Conservation (phyloP, 2,888 invertebrate species). For the Chydorus sphaericus region DNA sequence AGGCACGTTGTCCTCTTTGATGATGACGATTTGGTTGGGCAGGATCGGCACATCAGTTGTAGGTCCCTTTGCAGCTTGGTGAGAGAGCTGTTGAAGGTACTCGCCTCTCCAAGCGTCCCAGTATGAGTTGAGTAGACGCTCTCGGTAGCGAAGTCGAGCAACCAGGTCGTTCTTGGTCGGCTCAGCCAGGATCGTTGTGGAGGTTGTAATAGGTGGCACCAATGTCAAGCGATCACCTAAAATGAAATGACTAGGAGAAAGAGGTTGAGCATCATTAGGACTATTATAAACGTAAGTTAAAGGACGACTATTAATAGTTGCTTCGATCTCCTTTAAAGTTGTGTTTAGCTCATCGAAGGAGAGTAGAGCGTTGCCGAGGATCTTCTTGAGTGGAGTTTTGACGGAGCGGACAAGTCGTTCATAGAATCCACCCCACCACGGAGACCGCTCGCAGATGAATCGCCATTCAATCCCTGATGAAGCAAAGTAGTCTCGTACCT, state of each 20-base stretch:
- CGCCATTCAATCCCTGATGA: slow-evolving; percentile 13
- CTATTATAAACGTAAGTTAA: neutral
- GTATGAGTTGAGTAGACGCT: no score
- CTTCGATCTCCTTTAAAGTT: slow-evolving; percentile 2
- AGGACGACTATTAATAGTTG: neutral
- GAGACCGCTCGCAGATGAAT: slow-evolving; percentile 11
- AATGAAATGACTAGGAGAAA: neutral
- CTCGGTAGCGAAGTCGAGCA: no score
- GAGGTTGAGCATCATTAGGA: neutral
- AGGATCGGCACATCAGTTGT: no score
- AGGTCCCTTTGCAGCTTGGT: no score
- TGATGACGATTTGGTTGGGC: no score
- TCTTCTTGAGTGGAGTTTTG: neutral
- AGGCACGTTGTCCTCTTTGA: no score
- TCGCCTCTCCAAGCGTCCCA: no score
- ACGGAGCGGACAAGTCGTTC: slow-evolving; percentile 10
- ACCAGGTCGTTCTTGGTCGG: no score
- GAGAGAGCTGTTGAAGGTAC: no score
- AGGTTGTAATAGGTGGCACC: no score
- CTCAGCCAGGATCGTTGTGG: no score
- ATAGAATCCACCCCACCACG: slow-evolving; percentile 15
- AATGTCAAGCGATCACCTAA: slow-evolving; percentile 7
- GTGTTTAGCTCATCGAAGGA: neutral
- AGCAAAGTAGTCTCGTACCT: neutral
- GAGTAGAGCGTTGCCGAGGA: neutral